Percentiles rank a stretch among this genome's conserved stretches.
Evolutionary conservation across 2,797 vertebrate genomes (phyloP).

Genomic region (Micromesistius poutassou): DNA sequence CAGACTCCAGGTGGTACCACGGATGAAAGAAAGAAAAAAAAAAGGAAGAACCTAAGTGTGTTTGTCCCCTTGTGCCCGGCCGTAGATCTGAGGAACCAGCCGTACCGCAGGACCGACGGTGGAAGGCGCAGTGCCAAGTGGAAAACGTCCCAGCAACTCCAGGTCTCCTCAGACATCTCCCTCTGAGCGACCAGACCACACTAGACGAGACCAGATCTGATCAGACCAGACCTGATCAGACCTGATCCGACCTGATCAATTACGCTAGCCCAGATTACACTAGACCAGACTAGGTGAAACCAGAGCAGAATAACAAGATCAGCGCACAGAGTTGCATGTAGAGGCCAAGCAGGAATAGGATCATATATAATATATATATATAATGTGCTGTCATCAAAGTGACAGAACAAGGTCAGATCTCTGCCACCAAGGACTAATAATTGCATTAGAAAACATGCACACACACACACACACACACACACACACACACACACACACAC

Average conservation of each 20-base stretch:
- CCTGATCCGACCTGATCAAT: too few species aligned
- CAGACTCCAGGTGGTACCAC: neutral
- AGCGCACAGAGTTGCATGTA: neutral
- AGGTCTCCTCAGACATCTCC: constrained; percentile 82
- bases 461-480: too few species aligned
- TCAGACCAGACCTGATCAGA: neutral
- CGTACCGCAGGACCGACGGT: constrained; percentile 83
- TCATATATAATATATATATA: neutral
- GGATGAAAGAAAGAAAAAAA: too few species aligned
- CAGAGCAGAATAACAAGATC: neutral
- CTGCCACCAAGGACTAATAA: neutral
- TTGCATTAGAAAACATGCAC: neutral
- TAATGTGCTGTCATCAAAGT: constrained; percentile 3
- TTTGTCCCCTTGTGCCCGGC: neutral
- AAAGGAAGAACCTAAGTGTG: too few species aligned
- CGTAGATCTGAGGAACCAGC: constrained; percentile 88
- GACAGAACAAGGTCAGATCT: neutral
- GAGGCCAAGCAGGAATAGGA: neutral
- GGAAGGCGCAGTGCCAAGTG: constrained; percentile 81
- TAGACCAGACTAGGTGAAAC: neutral
- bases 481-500: too few species aligned
- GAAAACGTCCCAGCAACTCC: constrained; percentile 75
- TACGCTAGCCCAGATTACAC: neutral
- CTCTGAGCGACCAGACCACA: constrained; percentile 64
- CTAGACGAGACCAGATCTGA: neutral